Percentiles rank a stretch among this genome's conserved stretches.
phyloP scores from a whole-genome alignment of 2,113 vertebrate species.

The Anolis carolinensis region DNA sequence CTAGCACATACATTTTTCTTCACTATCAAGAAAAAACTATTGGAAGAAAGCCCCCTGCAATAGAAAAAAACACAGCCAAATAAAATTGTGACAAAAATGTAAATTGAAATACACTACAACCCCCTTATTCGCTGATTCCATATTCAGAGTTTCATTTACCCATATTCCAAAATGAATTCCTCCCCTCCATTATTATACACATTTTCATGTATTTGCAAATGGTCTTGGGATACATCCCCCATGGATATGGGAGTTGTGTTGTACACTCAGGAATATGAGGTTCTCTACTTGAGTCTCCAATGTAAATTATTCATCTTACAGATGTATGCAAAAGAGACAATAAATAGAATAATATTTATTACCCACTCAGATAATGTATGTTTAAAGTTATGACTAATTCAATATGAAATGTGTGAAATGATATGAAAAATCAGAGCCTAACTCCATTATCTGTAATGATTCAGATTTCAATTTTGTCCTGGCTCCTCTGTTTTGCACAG shows the following conservation, averaged over 20 bases:
- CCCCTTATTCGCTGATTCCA: too few relatives aligned
- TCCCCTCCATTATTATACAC: too few relatives aligned
- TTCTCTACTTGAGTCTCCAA: not conserved
- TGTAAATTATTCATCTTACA: not conserved
- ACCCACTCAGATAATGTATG: not conserved
- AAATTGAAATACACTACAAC: not conserved
- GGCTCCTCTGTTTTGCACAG: too few relatives aligned
- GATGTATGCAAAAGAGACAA: not conserved
- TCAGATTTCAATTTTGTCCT: slow-evolving; percentile 1
- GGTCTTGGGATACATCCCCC: too few relatives aligned
- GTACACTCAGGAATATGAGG: not conserved
- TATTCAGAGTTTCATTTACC: too few relatives aligned
- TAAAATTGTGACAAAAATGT: not conserved
- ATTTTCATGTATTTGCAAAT: too few relatives aligned
- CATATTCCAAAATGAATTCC: too few relatives aligned
- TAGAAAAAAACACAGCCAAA: not conserved
- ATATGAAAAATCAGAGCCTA: not conserved
- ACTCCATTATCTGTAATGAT: not conserved
- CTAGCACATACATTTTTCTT: not conserved
- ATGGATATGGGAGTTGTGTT: too few relatives aligned
- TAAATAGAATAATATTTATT: not conserved
- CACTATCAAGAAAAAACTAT: not conserved
- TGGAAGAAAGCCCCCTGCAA: not conserved
- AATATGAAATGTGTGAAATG: not conserved
- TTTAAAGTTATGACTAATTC: not conserved